Evolutionary conservation across 2,113 vertebrate species (phyloP).

Genomic region (Phoxinus phoxinus): DNA sequence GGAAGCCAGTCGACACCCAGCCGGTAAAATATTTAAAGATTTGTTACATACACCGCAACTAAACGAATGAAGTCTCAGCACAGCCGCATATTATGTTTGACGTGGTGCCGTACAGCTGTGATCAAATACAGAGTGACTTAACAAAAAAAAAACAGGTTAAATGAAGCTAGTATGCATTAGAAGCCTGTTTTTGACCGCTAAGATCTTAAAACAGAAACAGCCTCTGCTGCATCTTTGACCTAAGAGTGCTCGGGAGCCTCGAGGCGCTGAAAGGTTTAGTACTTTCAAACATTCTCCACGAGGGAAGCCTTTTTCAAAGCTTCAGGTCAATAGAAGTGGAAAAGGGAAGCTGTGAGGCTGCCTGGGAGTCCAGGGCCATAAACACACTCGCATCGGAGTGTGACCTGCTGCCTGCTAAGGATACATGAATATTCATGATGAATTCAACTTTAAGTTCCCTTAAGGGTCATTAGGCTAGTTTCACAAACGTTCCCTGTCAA

Average conservation of each 20-base stretch:
- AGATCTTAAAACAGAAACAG: not conserved
- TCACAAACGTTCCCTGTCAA: not conserved
- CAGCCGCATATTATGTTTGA: not conserved
- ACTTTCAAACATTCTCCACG: not conserved
- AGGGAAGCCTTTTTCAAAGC: slow-evolving; percentile 1
- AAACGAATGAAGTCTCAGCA: not conserved
- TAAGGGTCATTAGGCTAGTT: not conserved
- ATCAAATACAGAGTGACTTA: not conserved
- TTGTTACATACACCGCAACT: not conserved
- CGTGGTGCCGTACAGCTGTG: not conserved
- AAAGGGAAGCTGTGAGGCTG: not conserved
- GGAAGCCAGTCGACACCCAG: not conserved
- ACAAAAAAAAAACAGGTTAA: not conserved
- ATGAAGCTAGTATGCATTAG: not conserved
- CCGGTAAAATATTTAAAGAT: slow-evolving; percentile 33
- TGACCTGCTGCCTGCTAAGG: not conserved
- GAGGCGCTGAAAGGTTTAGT: not conserved
- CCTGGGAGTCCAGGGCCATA: not conserved
- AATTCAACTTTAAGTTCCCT: not conserved
- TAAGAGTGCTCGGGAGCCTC: slow-evolving; percentile 14
- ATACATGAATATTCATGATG: not conserved
- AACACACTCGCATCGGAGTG: not conserved
- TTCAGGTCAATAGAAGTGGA: not conserved
- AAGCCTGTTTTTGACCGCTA: not conserved
- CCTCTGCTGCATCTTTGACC: slow-evolving; percentile 8